Conservation (phyloP, 2,113 vertebrate species). For the Barbus barbus region DNA sequence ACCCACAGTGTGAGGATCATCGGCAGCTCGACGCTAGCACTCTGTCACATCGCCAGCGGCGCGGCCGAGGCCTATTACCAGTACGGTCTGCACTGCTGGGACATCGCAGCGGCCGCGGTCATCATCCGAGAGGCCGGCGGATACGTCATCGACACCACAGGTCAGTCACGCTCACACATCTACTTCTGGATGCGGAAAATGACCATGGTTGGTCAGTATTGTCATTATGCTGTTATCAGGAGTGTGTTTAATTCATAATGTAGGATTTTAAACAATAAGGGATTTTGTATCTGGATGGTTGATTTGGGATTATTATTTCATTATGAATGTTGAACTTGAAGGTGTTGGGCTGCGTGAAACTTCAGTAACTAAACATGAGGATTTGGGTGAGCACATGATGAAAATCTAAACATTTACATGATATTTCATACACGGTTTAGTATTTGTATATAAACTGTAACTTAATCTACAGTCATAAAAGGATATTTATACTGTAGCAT, state of each 20-base stretch:
- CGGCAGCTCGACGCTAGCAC: constrained; percentile 83
- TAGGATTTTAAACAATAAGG: background rate
- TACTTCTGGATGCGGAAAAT: no score
- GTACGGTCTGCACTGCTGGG: constrained; percentile 89
- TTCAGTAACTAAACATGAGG: background rate
- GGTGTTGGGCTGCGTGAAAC: background rate
- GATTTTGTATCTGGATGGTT: background rate
- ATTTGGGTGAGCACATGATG: background rate
- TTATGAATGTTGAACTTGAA: no score
- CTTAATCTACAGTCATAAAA: background rate
- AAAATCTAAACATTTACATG: background rate
- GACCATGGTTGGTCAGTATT: no score
- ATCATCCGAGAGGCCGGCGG: constrained; percentile 87
- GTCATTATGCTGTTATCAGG: background rate
- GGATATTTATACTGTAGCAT: no score
- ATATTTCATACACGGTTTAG: background rate
- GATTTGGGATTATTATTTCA: background rate
- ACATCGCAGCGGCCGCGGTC: constrained; percentile 84
- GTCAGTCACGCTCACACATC: no score
- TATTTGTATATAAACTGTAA: background rate
- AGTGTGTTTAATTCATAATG: background rate
- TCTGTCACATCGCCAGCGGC: constrained; percentile 81
- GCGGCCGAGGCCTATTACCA: constrained; percentile 87
- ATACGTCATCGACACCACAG: constrained; percentile 84
- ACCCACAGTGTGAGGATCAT: constrained; percentile 80